phyloP scores from a whole-genome alignment of 2,113 vertebrate genomes.

The Scalopus aquaticus region DNA sequence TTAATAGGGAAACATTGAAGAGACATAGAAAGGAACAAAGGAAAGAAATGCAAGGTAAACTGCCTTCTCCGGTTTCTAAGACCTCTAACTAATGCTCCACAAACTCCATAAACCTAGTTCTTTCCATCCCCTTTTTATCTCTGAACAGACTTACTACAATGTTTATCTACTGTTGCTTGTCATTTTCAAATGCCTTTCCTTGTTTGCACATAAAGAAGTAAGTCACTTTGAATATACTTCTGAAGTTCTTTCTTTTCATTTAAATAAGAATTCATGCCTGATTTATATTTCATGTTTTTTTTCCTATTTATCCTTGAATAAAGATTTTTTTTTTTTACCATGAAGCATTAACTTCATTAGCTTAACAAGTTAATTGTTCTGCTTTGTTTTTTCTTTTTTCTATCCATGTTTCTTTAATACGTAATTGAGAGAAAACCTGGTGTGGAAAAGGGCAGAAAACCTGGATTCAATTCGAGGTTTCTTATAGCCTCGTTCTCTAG shows the following conservation, averaged over 20 bases:
- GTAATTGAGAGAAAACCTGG: not conserved
- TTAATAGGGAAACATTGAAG: not conserved
- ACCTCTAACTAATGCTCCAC: not conserved
- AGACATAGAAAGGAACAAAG: not conserved
- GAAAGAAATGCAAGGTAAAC: not conserved
- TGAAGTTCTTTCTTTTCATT: conserved; percentile 16
- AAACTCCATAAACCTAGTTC: not conserved
- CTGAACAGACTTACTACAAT: not conserved
- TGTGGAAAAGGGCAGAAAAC: not conserved
- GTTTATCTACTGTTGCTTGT: not conserved
- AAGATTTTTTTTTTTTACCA: not conserved
- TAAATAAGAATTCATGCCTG: conserved; percentile 28
- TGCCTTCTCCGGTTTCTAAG: not conserved
- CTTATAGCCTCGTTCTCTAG: not conserved
- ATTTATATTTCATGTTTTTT: not conserved
- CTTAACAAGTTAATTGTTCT: not conserved
- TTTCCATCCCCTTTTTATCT: not conserved
- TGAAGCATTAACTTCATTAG: conserved; percentile 3
- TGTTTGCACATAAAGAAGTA: not conserved
- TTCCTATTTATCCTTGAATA: not conserved
- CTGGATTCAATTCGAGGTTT: not conserved
- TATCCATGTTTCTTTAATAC: not conserved
- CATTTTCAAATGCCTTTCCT: conserved; percentile 26
- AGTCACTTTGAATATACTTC: conserved; percentile 8
- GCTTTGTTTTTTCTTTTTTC: not conserved